Evolutionary conservation across 1,140 invertebrate species (phyloP), one percentile per base, ranked within the genome.

Genomic region (Trichomalopsis sarcophagae): DNA sequence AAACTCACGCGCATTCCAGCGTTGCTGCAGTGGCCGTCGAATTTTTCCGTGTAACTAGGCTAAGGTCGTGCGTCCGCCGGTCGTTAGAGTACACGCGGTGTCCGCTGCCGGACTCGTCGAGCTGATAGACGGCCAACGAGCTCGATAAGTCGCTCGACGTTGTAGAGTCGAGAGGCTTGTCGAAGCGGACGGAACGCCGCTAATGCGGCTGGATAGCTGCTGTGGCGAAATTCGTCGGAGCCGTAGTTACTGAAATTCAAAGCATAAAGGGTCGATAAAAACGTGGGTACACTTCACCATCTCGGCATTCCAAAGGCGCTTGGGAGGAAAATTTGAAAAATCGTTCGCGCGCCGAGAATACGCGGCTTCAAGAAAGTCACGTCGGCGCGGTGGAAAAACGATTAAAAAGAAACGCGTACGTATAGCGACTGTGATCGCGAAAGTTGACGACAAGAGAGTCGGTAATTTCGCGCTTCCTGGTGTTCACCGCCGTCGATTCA

Each of bases 401-500:
- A 78, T 23, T 13, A 68, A 33, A 68, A 83, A 73, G 82, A 83
- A 76, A 68, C 55, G 73, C 55, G 73, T 75, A 76, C 71, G 68
- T 78, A 82, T 36, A 62, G 55, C 69, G 62, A 68, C 17, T 44
- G 76, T 27, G 75, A 83, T 83, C 75, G 76, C 81, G 85, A 77
- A 84, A 84, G 83, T 84, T 75, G 69, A 84, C 69, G 69, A 84
- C 30, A 27, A 36, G 40, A 69, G 33, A 33, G 73, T 33, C 13
- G 69, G 75, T 78, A 71, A 84, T 84, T 84, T 84, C 40, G 82
- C 47, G 66, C 76, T 84, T 84, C 66, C 44, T 84, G 66, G 75
- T 79, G 75, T 73, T 78, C 36, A 33, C 74, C 14, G 13, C 3
- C n/a, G 66, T 30, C 73, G 30, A 82, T 82, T 75, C 71, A 75